These are phyloP conservation scores for Brachionus plicatilis DNA, from an alignment of 1,140 invertebrate species.

Conservation along the genomic window DNA sequence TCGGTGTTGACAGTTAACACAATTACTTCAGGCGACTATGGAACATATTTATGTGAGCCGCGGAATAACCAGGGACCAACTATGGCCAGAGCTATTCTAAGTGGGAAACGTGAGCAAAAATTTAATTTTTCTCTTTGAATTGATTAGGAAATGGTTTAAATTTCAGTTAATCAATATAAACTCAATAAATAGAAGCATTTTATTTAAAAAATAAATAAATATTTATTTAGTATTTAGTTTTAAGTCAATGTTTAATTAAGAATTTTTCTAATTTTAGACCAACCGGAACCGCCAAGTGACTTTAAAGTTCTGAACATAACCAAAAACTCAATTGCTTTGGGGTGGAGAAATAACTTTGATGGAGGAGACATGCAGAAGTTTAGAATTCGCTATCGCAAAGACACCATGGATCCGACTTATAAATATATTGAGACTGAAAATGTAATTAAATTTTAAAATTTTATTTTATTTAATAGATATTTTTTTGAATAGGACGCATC, in stretches of 20 bases:
- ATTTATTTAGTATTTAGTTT: not conserved
- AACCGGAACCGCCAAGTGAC: conserved; percentile 32
- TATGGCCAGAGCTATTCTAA: conserved; percentile 8
- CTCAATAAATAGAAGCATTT: not conserved
- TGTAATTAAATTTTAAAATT: not conserved
- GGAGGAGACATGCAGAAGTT: conserved; percentile 30
- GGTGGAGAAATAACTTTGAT: conserved; percentile 31
- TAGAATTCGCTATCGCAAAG: conserved; percentile 32
- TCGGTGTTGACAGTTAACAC: conserved; percentile 9
- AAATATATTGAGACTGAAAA: conserved; percentile 32
- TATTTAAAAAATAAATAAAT: not conserved
- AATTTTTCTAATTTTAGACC: not conserved
- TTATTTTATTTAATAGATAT: not conserved
- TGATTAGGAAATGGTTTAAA: not conserved
- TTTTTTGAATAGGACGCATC: not conserved
- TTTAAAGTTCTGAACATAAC: conserved; percentile 33
- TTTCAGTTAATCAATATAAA: not conserved
- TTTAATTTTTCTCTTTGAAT: not conserved
- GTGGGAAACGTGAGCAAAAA: conserved; percentile 15
- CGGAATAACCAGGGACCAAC: conserved; percentile 14
- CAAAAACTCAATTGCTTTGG: conserved; percentile 13
- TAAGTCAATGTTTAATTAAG: not conserved
- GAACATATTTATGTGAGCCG: conserved; percentile 21
- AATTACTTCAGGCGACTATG: conserved; percentile 33
- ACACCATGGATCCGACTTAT: conserved; percentile 35